phyloP scores from a whole-genome alignment of 2,113 vertebrate species.

The Caloenas nicobarica region DNA sequence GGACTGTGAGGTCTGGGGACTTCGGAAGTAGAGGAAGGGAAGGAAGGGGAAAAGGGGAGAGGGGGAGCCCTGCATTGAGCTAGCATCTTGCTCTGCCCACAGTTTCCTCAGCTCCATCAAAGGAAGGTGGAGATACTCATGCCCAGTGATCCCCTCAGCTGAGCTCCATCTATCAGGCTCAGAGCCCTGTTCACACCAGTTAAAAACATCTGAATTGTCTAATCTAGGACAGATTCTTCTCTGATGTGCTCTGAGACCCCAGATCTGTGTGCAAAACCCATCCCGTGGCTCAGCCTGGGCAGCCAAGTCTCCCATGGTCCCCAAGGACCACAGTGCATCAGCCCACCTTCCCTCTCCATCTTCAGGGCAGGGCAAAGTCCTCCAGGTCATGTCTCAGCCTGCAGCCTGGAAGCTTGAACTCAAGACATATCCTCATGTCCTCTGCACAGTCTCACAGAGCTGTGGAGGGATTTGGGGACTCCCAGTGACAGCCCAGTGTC shows the following conservation, averaged over 20 bases:
- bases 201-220: not conserved
- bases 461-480: no score
- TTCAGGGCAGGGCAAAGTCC: not conserved
- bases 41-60: not conserved
- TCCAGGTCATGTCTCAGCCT: not conserved
- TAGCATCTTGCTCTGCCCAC: not conserved
- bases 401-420: not conserved
- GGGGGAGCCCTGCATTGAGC: not conserved
- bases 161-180: not conserved
- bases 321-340: not conserved
- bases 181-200: not conserved
- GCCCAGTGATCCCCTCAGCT: not conserved
- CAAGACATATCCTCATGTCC: not conserved
- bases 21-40: not conserved
- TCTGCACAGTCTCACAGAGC: not conserved
- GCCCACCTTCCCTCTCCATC: no score
- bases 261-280: not conserved
- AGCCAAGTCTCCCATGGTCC: not conserved
- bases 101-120: not conserved
- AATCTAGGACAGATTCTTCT: not conserved
- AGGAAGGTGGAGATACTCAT: not conserved
- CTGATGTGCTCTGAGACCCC: not conserved
- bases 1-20: not conserved
- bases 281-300: not conserved
- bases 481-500: not conserved